A percentile compares a stretch with the other conserved stretches of the same genome.
Conservation (phyloP, 53 echinoderm and acorn worm species). For the Hippasteria phrygiana region DNA sequence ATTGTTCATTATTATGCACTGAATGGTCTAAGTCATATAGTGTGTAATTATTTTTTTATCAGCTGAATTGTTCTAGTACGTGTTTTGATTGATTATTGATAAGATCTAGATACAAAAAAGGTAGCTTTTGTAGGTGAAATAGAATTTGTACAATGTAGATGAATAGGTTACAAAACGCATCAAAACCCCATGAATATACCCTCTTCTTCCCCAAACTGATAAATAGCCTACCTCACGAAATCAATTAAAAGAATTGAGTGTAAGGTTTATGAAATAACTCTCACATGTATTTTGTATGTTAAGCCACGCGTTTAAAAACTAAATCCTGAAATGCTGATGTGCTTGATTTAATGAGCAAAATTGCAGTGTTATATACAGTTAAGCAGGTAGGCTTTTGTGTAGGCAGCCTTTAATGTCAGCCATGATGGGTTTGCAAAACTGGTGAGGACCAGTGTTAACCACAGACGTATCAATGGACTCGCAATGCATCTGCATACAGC, state of each 20-base stretch:
- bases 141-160: not conserved
- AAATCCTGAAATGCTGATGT: too few relatives aligned
- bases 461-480: too few relatives aligned
- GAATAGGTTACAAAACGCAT: not conserved
- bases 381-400: too few relatives aligned
- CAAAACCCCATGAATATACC: not conserved
- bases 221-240: constrained; percentile 10
- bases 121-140: not conserved
- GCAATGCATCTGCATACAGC: too few relatives aligned
- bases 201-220: not conserved
- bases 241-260: too few relatives aligned
- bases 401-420: too few relatives aligned
- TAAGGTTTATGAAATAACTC: too few relatives aligned
- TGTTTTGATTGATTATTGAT: not conserved
- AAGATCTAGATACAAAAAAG: not conserved
- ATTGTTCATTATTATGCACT: constrained; percentile 33
- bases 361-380: too few relatives aligned
- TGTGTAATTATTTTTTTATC: constrained; percentile 35
- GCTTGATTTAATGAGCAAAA: too few relatives aligned
- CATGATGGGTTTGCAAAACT: too few relatives aligned
- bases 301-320: too few relatives aligned
- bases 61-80: constrained; percentile 19
- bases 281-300: not conserved
- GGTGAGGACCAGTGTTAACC: too few relatives aligned
- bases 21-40: not conserved